Percentiles rank a stretch among this genome's conserved stretches.
phyloP scores from a whole-genome alignment of 2,888 invertebrate genomes.

The Callyntrura sp. region DNA sequence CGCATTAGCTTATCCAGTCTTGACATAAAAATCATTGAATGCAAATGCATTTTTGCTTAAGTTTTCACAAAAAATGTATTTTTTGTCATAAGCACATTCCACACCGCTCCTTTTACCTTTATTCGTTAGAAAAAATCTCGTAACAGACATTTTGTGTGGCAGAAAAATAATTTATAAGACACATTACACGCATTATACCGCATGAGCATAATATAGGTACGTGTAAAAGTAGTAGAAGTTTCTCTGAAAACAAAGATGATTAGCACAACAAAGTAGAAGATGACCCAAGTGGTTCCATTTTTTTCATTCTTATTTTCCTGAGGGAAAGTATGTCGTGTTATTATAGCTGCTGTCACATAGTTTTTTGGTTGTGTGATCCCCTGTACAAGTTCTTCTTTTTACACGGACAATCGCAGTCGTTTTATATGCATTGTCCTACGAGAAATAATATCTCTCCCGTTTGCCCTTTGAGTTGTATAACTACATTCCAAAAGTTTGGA shows the following conservation, averaged over 20 bases:
- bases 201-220: neutral
- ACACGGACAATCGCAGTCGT: conserved; percentile 32
- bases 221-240: neutral
- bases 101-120: conserved; percentile 38
- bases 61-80: neutral
- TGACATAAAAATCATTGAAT: conserved; percentile 66
- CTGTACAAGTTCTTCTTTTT: conserved; percentile 4
- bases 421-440: conserved; percentile 73
- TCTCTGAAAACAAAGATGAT: neutral
- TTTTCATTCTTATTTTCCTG: conserved; percentile 38
- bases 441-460: conserved; percentile 59
- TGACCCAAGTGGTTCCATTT: conserved; percentile 25
- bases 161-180: too few relatives aligned
- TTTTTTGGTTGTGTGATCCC: conserved; percentile 51
- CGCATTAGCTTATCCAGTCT: conserved; percentile 35
- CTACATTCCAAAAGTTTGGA: conserved; percentile 58
- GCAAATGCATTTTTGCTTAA: conserved; percentile 63
- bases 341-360: conserved; percentile 58
- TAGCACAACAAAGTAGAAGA: neutral
- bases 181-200: too few relatives aligned
- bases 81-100: conserved; percentile 18
- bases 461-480: conserved; percentile 69
- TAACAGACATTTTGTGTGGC: conserved; percentile 8
- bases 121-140: neutral
- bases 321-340: conserved; percentile 60